phyloP scores from a whole-genome alignment of 2,797 vertebrate genomes.

The Xerus rutilus region DNA sequence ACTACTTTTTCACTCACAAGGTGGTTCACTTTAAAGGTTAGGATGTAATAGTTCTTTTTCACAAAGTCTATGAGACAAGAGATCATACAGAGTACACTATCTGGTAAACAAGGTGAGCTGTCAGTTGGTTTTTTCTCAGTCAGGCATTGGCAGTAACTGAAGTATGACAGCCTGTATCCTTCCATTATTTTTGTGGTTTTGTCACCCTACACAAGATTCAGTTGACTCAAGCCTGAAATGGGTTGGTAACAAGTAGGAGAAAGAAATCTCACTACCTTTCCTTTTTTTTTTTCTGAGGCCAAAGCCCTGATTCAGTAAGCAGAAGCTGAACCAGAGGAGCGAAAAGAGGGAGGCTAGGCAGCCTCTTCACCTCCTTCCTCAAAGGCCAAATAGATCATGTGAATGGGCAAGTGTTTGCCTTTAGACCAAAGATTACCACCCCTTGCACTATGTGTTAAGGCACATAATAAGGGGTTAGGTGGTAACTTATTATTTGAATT shows the following conservation, averaged over 20 bases:
- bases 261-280: conserved; percentile 37
- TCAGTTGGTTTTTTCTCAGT: not conserved
- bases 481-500: conserved; percentile 81
- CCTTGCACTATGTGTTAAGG: conserved; percentile 88
- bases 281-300: conserved; percentile 29
- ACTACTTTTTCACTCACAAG: conserved; percentile 44
- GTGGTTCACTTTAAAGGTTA: conserved; percentile 72
- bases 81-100: conserved; percentile 76
- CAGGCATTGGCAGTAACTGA: conserved; percentile 34
- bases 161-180: conserved; percentile 11
- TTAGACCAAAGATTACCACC: conserved; percentile 11
- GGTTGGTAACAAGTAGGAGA: conserved; percentile 38
- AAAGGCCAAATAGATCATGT: not conserved
- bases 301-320: conserved; percentile 11
- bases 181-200: conserved; percentile 40
- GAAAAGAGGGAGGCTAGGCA: conserved; percentile 35
- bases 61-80: conserved; percentile 83
- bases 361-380: conserved; percentile 56
- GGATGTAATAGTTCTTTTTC: conserved; percentile 67
- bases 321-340: conserved; percentile 2
- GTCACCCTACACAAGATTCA: not conserved
- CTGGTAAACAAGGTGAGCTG: conserved; percentile 80
- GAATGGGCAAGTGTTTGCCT: conserved; percentile 8
- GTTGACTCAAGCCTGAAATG: conserved; percentile 39
- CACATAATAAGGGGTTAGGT: conserved; percentile 85